Percentiles rank a stretch among this genome's conserved stretches.
phyloP scores from a whole-genome alignment of 1,140 invertebrate species.

The Eciton burchellii region DNA sequence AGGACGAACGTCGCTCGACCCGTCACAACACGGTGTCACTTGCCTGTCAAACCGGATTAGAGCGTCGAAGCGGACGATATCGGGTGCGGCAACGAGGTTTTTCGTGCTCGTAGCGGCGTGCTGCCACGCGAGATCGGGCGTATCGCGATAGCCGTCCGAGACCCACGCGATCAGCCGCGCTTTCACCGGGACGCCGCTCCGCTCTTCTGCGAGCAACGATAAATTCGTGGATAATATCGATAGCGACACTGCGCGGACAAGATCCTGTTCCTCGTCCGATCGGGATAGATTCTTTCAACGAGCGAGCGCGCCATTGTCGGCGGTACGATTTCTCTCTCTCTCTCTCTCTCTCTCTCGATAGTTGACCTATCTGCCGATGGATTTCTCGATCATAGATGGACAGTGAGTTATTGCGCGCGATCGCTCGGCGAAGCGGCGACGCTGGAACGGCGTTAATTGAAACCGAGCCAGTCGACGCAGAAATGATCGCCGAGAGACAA shows the following conservation, averaged over 20 bases:
- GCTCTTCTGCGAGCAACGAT: conserved; percentile 49
- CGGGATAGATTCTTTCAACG: conserved; percentile 55
- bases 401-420: conserved; percentile 38
- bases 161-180: conserved; percentile 46
- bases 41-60: conserved; percentile 79
- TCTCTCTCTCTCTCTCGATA: background rate
- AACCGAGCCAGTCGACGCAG: background rate
- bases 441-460: conserved; percentile 21
- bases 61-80: conserved; percentile 68
- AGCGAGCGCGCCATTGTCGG: conserved; percentile 19
- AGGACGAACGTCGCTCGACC: conserved; percentile 63
- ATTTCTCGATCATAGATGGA: conserved; percentile 29
- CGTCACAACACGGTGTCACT: conserved; percentile 79
- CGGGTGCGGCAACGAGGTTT: conserved; percentile 58
- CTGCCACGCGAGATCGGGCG: conserved; percentile 6
- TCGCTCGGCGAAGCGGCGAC: conserved; percentile 17
- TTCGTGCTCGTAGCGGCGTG: conserved; percentile 62
- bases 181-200: conserved; percentile 47
- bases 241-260: conserved; percentile 55
- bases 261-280: conserved; percentile 34
- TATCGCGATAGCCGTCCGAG: conserved; percentile 26
- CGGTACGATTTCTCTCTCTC: background rate
- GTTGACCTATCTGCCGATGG: background rate
- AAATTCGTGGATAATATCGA: conserved; percentile 61
- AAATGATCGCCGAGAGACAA: conserved; percentile 7